Conservation (phyloP, 2,888 invertebrate species). For the Cosmorhoe ocellata region DNA sequence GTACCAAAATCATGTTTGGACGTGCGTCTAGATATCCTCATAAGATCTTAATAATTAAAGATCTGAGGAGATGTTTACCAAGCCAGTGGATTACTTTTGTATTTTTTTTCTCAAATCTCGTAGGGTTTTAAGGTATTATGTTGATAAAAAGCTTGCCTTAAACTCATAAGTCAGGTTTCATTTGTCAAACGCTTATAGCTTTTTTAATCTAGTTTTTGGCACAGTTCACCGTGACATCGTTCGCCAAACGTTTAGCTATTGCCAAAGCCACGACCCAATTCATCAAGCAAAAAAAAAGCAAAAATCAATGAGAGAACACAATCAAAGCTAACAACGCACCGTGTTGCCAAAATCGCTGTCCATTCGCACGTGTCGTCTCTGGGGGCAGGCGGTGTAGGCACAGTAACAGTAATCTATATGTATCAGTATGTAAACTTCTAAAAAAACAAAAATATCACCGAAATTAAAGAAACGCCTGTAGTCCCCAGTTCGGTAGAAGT, state of each 20-base stretch:
- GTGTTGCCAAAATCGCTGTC: conserved; percentile 30
- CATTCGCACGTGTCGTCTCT: conserved; percentile 32
- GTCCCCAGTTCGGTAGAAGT: no score
- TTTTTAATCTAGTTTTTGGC: conserved; percentile 27
- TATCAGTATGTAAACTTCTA: not conserved
- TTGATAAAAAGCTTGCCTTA: not conserved
- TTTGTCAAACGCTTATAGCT: conserved; percentile 10
- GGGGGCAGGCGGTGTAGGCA: conserved; percentile 22
- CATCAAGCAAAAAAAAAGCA: conserved; percentile 25
- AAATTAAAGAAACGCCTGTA: no score
- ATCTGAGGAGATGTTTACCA: no score
- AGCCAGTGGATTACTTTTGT: no score
- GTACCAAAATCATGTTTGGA: no score
- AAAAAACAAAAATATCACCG: no score
- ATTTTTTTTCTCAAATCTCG: no score
- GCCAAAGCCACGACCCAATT: conserved; percentile 26
- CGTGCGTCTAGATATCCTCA: no score
- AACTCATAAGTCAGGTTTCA: conserved; percentile 6
- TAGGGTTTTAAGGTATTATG: no score
- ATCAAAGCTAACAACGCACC: conserved; percentile 36
- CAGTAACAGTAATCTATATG: not conserved
- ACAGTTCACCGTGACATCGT: conserved; percentile 19
- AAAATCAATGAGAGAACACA: conserved; percentile 35
- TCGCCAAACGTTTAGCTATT: conserved; percentile 25
- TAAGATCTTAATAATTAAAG: no score